Evolutionary conservation across 2,113 vertebrate species (phyloP).

Genomic region (Chascanopsetta lugubris): DNA sequence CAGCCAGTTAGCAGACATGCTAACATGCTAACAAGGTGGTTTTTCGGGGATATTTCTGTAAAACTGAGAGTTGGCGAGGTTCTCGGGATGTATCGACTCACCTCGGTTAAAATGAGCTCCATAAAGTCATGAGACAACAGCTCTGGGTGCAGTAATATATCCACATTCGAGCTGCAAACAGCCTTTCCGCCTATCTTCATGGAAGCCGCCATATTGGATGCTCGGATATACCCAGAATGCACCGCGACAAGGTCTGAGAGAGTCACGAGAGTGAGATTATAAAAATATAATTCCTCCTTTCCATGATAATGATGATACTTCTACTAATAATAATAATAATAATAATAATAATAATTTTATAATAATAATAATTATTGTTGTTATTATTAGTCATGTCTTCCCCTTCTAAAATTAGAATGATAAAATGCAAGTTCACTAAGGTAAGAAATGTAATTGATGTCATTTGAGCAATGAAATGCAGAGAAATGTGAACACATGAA

Average conservation of each 20-base stretch:
- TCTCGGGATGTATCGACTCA: constrained; percentile 41
- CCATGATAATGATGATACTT: too few relatives aligned
- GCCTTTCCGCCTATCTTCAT: constrained; percentile 33
- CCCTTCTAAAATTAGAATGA: too few relatives aligned
- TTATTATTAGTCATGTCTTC: too few relatives aligned
- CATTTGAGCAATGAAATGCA: too few relatives aligned
- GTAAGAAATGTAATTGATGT: too few relatives aligned
- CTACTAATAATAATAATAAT: background rate
- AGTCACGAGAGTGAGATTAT: too few relatives aligned
- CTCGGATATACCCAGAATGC: constrained; percentile 42
- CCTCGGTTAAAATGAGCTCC: constrained; percentile 73
- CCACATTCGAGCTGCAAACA: constrained; percentile 40
- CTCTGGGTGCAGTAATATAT: constrained; percentile 80
- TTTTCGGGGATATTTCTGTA: background rate
- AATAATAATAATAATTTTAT: background rate
- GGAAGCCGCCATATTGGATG: constrained; percentile 75
- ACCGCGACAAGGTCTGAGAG: constrained; percentile 12
- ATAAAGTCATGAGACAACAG: constrained; percentile 79
- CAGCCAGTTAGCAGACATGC: constrained; percentile 9
- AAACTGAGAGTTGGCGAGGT: background rate
- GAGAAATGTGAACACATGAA: too few relatives aligned
- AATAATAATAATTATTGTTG: too few relatives aligned
- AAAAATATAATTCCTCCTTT: too few relatives aligned
- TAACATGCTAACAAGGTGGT: constrained; percentile 6
- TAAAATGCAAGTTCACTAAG: too few relatives aligned